Conservation (phyloP, 2,113 vertebrate genomes). For the Calcarius ornatus region DNA sequence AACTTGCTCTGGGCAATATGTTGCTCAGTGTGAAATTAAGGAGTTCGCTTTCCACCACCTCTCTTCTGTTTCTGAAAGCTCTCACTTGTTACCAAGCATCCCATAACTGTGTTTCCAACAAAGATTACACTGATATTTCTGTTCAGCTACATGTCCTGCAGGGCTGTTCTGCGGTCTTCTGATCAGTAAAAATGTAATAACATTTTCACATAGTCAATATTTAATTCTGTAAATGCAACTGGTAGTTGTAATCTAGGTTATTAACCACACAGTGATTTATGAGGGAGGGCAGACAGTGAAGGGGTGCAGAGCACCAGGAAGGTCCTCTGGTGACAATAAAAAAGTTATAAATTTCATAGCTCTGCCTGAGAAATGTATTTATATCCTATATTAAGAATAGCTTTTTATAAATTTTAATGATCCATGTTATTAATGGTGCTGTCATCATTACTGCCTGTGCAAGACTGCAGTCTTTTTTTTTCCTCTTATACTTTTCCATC, state of each 20-base stretch:
- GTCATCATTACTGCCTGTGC: conserved; percentile 71
- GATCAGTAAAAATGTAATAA: conserved; percentile 84
- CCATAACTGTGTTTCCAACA: conserved; percentile 68
- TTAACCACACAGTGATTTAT: conserved; percentile 83
- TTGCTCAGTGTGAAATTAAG: conserved; percentile 47
- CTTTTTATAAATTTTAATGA: conserved; percentile 93
- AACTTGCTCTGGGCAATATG: not conserved
- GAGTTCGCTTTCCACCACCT: not conserved
- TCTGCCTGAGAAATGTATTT: conserved; percentile 82
- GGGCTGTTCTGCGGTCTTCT: conserved; percentile 71
- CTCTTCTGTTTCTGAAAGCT: conserved; percentile 25
- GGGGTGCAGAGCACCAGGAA: conserved; percentile 70
- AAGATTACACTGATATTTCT: conserved; percentile 78
- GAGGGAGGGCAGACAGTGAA: conserved; percentile 70
- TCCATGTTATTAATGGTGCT: conserved; percentile 85
- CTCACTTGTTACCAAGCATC: conserved; percentile 45
- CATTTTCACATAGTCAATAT: conserved; percentile 86
- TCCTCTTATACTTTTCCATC: conserved; percentile 64
- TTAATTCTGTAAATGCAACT: conserved; percentile 87
- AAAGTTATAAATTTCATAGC: conserved; percentile 85
- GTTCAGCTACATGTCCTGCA: conserved; percentile 74
- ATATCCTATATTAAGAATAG: conserved; percentile 86
- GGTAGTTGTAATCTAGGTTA: conserved; percentile 83
- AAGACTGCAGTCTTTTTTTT: conserved; percentile 61
- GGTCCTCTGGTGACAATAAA: conserved; percentile 84